Evolutionary conservation across 2,888 invertebrate species (phyloP), one percentile per base, ranked within the genome.

Genomic region (Drosophila macrospina): DNA sequence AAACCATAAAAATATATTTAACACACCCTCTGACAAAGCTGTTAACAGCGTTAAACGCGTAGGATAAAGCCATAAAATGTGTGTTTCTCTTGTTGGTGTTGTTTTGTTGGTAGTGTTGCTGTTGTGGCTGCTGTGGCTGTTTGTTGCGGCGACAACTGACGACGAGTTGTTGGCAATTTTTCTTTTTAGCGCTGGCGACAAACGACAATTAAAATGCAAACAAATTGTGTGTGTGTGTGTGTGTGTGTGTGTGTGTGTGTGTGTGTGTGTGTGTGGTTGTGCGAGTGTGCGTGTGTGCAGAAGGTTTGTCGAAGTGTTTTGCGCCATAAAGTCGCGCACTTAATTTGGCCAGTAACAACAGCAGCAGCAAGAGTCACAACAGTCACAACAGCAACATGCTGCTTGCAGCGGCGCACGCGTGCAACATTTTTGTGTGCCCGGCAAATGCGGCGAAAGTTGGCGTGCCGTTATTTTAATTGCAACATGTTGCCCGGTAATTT

Each of bases 381-480:
- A 81, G 45, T 30, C 36, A 39, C 65, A 75, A 59, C 59, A 52
- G 13, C 41, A 56, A 59, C 60, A 60, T 59, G 57, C 54, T 28
- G 42, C 39, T 28, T 62, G 85, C 69, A 65, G 80, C 69, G 34
- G 80, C 83, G 83, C 83, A 86, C 86, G 83, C 86, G 86, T 73
- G 75, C 69, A 72, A 77, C 77, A 77, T 79, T 79, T 85, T 85
- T 82, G 74, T 73, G 70, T 69, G 65, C 61, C 67, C 68, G 67
- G 69, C 47, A 72, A 75, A 75, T 78, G 80, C 70, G 83, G 83
- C 80, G 83, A 83, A 83, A 83, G 83, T 83, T 83, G 78, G 83
- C 83, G 83, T 80, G 86, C 83, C 83, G 83, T 83, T 83, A 83
- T 83, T 83, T 83, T 83, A 83, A 83, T 83, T 83, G 83, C 86